Evolutionary conservation across 2,113 vertebrate species (phyloP), one percentile per base, ranked within the genome.

Genomic region (Plotosus lineatus): DNA sequence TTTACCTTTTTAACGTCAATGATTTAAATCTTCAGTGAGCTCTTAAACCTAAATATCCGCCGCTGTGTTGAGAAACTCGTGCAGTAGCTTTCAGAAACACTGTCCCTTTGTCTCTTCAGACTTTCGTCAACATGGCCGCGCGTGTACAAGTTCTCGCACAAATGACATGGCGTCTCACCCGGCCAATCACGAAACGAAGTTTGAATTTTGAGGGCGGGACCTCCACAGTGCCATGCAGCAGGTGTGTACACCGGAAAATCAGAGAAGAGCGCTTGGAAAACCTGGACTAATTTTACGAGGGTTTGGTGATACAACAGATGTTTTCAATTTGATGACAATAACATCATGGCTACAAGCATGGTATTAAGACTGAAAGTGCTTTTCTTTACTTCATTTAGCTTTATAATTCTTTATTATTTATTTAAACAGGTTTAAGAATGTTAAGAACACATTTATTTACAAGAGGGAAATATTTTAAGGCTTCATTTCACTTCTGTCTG

Each of bases 121-220:
- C 65, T 74, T 78, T 5, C 66, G 78, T 81, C 53, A 85, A 85
- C 56, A 83, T 81, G 81, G 84, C 84, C 74, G 78, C 63, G 68
- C 74, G 74, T 26, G 63, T 33, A 66, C 38, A 77, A 68, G 74
- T 80, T 23, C 48, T 73, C 28, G 26, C 63, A 58, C 50, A 36
- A 58, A n/a, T 36, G 44, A 85, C 77, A 78, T 56, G 28, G n/a
- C 12, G 6, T 2, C 26, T 33, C 40, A 58, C 63, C 26, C 6
- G 83, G 81, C 92, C 91, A 91, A 92, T 92, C 87, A 88, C 40
- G 48, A 14, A 26, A 0, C 51, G 3, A 51, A 53, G 86, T 89
- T 89, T 80, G 84, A 89, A 90, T 51, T 58, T 38, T 38, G 56
- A 31, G 58, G 65, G 78, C 14, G 66, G 44, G 21, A 40, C 53